Evolutionary conservation across 2,797 vertebrate species (phyloP).

Genomic region (Urosaurus nigricauda): DNA sequence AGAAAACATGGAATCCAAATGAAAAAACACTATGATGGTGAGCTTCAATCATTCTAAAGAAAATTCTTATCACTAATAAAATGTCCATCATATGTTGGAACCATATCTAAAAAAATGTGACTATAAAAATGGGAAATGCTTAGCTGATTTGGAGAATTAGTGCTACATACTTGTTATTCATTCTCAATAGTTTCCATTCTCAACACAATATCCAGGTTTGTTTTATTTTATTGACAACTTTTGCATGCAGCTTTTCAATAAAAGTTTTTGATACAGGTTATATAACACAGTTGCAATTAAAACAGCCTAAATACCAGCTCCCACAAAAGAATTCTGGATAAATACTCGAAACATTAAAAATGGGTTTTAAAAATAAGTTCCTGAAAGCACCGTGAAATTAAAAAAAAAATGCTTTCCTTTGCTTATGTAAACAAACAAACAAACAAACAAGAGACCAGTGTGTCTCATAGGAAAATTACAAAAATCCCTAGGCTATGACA

Average conservation of each 20-base stretch:
- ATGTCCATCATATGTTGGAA: neutral
- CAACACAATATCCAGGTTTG: neutral
- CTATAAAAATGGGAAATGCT: neutral
- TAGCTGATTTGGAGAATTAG: neutral
- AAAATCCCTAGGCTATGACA: too few species aligned
- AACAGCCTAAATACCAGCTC: neutral
- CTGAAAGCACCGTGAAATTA: neutral
- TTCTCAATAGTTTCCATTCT: neutral
- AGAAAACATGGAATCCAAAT: constrained; percentile 31
- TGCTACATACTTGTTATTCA: too few species aligned
- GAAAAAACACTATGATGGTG: constrained; percentile 14
- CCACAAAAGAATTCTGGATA: neutral
- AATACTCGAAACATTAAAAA: neutral
- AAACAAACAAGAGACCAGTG: neutral
- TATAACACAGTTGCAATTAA: neutral
- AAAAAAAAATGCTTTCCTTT: neutral
- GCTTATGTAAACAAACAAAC: neutral
- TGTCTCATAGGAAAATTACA: too few species aligned
- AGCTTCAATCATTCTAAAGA: constrained; percentile 28
- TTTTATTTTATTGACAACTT: neutral
- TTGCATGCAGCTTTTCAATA: neutral
- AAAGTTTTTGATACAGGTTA: neutral
- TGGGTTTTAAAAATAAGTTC: neutral
- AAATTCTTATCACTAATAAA: neutral
- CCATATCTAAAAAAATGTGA: neutral